Evolutionary conservation across 1,140 invertebrate genomes (phyloP).

Genomic region (Danaus melanippus): DNA sequence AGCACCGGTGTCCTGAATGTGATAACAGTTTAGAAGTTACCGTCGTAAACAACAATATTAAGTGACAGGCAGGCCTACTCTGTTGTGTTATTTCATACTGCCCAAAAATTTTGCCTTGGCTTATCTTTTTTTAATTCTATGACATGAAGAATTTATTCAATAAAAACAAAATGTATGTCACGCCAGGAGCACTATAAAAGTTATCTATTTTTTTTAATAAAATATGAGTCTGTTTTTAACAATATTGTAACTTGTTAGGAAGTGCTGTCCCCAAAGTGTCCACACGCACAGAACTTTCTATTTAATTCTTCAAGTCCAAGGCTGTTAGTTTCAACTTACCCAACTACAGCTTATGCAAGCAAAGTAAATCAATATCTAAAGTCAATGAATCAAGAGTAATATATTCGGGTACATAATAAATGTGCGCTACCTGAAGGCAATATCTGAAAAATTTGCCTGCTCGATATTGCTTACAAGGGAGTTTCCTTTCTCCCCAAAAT

Average conservation of each 20-base stretch:
- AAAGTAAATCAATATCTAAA: slow-evolving; percentile 72
- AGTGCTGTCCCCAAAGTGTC: slow-evolving; percentile 25
- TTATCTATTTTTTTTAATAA: too few species aligned
- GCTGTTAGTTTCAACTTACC: slow-evolving; percentile 43
- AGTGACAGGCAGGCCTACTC: slow-evolving; percentile 18
- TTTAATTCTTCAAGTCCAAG: slow-evolving; percentile 58
- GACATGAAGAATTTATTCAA: too few species aligned
- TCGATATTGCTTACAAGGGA: slow-evolving; percentile 72
- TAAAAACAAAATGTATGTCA: too few species aligned
- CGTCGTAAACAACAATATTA: slow-evolving; percentile 57
- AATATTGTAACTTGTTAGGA: slow-evolving; percentile 5
- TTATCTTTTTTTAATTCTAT: too few species aligned
- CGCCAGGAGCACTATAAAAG: too few species aligned
- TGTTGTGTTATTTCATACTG: slow-evolving; percentile 7
- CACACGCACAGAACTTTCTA: slow-evolving; percentile 35
- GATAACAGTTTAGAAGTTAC: slow-evolving; percentile 61
- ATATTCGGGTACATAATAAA: slow-evolving; percentile 73
- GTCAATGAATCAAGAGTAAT: slow-evolving; percentile 72
- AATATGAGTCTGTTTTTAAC: too few species aligned
- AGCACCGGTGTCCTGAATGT: slow-evolving; percentile 49
- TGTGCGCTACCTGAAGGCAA: slow-evolving; percentile 71
- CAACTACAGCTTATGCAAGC: slow-evolving; percentile 67
- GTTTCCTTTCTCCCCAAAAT: slow-evolving; percentile 71
- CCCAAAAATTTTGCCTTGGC: too few species aligned
- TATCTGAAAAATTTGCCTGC: slow-evolving; percentile 72